Evolutionary conservation across 1,140 invertebrate genomes (phyloP).

Genomic region (Drosophila grimshawi): DNA sequence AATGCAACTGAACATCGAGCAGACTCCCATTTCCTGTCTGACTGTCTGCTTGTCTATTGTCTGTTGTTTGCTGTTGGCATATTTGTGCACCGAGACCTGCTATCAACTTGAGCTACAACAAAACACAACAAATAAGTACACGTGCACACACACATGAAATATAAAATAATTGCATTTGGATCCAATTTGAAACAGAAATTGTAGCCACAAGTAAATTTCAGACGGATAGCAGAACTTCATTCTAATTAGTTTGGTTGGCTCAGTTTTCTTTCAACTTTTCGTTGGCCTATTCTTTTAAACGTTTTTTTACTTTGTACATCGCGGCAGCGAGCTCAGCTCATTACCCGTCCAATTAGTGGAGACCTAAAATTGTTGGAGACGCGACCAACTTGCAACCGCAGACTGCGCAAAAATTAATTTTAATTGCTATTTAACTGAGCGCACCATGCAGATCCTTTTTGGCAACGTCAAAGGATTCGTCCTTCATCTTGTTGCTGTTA

Average conservation of each 20-base stretch:
- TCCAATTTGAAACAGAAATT: conserved; percentile 54
- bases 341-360: conserved; percentile 65
- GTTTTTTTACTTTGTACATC: neutral
- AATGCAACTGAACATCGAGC: neutral
- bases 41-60: neutral
- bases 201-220: conserved; percentile 29
- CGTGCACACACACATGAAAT: conserved; percentile 2
- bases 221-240: neutral
- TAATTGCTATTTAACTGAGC: conserved; percentile 81
- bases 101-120: conserved; percentile 35
- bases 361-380: conserved; percentile 18
- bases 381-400: conserved; percentile 40
- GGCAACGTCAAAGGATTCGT: conserved; percentile 43
- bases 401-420: conserved; percentile 78
- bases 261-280: conserved; percentile 31
- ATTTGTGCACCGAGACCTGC: conserved; percentile 39
- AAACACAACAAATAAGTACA: conserved; percentile 1
- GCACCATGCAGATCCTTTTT: conserved; percentile 46
- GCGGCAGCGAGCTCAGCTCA: conserved; percentile 17
- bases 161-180: conserved; percentile 69
- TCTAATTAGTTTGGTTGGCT: conserved; percentile 61
- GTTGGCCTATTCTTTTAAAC: neutral
- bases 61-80: conserved; percentile 50
- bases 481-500: conserved; percentile 10
- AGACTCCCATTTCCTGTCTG: conserved; percentile 13